Base-by-base conservation (phyloP, 2,888 invertebrate species). In the Cylindroiulus punctatus region DNA sequence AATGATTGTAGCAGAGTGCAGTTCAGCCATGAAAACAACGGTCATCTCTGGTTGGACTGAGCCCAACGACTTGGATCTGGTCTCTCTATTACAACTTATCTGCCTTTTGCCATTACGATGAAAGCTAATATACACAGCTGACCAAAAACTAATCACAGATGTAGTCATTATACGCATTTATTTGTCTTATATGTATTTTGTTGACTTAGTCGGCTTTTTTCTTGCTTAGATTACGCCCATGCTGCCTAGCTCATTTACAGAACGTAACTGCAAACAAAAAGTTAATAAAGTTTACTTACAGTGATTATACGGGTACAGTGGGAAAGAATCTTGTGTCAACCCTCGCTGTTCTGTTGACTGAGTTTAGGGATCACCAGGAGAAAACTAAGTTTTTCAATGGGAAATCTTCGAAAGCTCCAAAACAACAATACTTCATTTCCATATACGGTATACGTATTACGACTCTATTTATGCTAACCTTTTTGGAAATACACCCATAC, bases 81-180 rank as follows among this genome's bases (percentile, higher is more conserved):
- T 36, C 44, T 83, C 32, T 83, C 42, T 83, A 83, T 83, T 83
- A 44, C 83, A 83, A 40, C 83, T 83, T 40, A 83, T 83, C 83
- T 44, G 83, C 40, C 83, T 83, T 83, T 83, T 83, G 40, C 83
- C 42, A 40, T 83, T 83, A 76, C 76, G 76, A 76, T 76, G 76
- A 76, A 76, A 76, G 76, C 44, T 42, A 40, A 83, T 83, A 83
- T 83, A 83, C 83, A 83, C 83, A 83, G 26, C 40, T 83, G 83
- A 83, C 83, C 83, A 83, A 83, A 83, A 83, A 40, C 83, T 83
- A 83, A 83, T 83, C 83, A 83, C 83, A 83, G 44, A 83, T 83
- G 83, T 83, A 83, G 44, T 83, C 83, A 83, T 83, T 44, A 83
- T 83, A 40, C 83, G n/a, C 44, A 83, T 83, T 22, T 76, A 76